These are phyloP conservation scores for Porites evermanni DNA, from an alignment of 92 coral and sea anemone genomes.

Conservation along the genomic window DNA sequence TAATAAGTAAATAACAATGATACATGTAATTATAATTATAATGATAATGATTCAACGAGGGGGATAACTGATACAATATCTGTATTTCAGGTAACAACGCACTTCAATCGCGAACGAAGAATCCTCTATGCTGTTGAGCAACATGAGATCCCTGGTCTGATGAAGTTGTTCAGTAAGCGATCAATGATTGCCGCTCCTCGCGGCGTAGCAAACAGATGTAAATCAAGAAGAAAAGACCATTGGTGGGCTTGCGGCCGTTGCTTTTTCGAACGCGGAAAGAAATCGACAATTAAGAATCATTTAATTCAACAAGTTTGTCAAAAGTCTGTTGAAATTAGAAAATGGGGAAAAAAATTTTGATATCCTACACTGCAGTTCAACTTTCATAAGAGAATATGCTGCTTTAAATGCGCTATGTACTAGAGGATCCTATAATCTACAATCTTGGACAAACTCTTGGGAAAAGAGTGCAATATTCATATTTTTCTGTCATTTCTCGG, in stretches of 20 bases:
- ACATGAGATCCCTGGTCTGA: slow-evolving; percentile 30
- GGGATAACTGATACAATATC: background rate
- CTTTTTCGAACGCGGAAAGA: slow-evolving; percentile 61
- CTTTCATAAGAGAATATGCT: background rate
- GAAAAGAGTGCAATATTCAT: no score
- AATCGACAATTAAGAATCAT: slow-evolving; percentile 67
- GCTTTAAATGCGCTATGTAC: no score
- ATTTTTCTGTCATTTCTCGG: no score
- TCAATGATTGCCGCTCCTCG: background rate
- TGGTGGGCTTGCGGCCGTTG: slow-evolving; percentile 74
- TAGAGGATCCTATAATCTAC: no score
- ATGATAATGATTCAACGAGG: no score
- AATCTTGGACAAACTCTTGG: no score
- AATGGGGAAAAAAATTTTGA: background rate
- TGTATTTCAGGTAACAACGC: slow-evolving; percentile 3
- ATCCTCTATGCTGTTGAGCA: slow-evolving; percentile 22
- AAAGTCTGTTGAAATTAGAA: slow-evolving; percentile 34
- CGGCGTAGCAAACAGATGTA: slow-evolving; percentile 26
- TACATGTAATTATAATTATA: no score
- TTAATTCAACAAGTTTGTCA: slow-evolving; percentile 59
- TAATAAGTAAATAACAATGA: no score
- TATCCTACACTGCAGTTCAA: background rate
- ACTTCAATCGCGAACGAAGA: slow-evolving; percentile 8
- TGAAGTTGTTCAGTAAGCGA: slow-evolving; percentile 21
- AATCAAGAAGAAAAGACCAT: slow-evolving; percentile 49